Percentiles rank a stretch among this genome's conserved stretches.
Conservation (phyloP, 2,888 invertebrate genomes). For the Drosophila pullipes region DNA sequence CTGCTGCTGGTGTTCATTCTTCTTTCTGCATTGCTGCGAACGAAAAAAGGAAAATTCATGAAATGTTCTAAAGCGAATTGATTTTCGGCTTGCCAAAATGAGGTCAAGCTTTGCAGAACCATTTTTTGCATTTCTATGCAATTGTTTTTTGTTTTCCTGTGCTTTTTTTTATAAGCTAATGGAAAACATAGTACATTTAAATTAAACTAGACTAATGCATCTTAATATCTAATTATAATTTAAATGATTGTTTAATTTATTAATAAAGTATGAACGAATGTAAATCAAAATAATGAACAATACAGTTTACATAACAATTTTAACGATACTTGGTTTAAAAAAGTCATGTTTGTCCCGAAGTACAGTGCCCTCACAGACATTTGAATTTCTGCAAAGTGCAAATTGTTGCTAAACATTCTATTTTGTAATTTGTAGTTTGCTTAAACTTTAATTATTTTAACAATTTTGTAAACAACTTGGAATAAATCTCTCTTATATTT, state of each 20-base stretch:
- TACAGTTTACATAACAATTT: not conserved
- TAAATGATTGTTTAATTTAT: constrained; percentile 62
- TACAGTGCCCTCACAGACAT: not conserved
- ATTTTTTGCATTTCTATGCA: constrained; percentile 71
- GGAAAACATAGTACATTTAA: constrained; percentile 35
- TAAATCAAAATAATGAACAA: constrained; percentile 29
- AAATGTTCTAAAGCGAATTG: constrained; percentile 41
- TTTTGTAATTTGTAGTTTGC: not conserved
- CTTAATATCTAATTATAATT: constrained; percentile 61
- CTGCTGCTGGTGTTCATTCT: constrained; percentile 27
- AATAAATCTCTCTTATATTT: not conserved
- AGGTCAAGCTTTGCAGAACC: constrained; percentile 20
- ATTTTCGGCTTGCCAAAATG: constrained; percentile 28
- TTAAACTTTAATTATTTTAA: not conserved
- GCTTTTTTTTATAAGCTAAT: constrained; percentile 58
- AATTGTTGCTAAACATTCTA: not conserved
- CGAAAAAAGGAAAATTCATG: constrained; percentile 5
- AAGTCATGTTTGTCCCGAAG: not conserved
- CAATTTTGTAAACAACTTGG: not conserved
- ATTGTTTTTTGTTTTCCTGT: constrained; percentile 54
- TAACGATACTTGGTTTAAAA: not conserved
- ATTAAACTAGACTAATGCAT: constrained; percentile 72
- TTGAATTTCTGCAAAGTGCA: not conserved
- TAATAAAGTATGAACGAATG: constrained; percentile 63
- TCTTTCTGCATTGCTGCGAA: constrained; percentile 37